Conservation (phyloP, 2,888 invertebrate genomes). For the Erebia palarica region DNA sequence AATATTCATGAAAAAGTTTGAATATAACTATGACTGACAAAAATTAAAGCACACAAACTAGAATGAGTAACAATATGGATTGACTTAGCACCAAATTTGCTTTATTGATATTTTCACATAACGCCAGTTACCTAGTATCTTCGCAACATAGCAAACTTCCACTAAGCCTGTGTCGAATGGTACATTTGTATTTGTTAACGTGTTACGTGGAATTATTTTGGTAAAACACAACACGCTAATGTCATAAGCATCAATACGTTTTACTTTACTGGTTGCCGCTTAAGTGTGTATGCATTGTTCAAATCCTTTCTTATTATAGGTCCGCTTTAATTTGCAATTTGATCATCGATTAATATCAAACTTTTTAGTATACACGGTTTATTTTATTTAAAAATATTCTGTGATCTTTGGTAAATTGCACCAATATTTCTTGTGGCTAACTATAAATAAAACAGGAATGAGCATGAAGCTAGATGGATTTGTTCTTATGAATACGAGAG, state of each 20-base stretch:
- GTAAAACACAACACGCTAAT: not conserved
- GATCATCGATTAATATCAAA: slow-evolving; percentile 27
- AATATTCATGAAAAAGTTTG: not conserved
- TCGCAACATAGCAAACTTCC: slow-evolving; percentile 24
- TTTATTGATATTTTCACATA: slow-evolving; percentile 26
- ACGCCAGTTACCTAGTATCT: slow-evolving; percentile 30
- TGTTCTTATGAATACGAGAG: slow-evolving; percentile 29
- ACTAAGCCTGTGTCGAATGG: slow-evolving; percentile 32
- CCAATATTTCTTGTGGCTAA: slow-evolving; percentile 38
- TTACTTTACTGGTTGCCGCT: slow-evolving; percentile 30
- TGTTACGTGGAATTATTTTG: slow-evolving; percentile 20
- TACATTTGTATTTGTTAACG: slow-evolving; percentile 22
- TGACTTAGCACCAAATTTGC: slow-evolving; percentile 23
- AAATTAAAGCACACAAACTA: slow-evolving; percentile 13
- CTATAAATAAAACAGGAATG: slow-evolving; percentile 36
- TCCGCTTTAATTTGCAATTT: slow-evolving; percentile 38
- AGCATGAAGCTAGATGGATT: slow-evolving; percentile 40
- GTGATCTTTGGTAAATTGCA: slow-evolving; percentile 36
- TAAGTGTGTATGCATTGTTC: slow-evolving; percentile 37
- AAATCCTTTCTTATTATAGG: slow-evolving; percentile 32
- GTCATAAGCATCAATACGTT: not conserved
- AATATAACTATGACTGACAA: slow-evolving; percentile 9
- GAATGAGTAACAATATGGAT: slow-evolving; percentile 14
- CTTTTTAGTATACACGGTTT: slow-evolving; percentile 30
- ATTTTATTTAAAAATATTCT: slow-evolving; percentile 33